Percentiles rank a stretch among this genome's conserved stretches.
These are phyloP conservation scores for Promerops cafer DNA, from an alignment of 2,113 vertebrate species.

Conservation along the genomic window DNA sequence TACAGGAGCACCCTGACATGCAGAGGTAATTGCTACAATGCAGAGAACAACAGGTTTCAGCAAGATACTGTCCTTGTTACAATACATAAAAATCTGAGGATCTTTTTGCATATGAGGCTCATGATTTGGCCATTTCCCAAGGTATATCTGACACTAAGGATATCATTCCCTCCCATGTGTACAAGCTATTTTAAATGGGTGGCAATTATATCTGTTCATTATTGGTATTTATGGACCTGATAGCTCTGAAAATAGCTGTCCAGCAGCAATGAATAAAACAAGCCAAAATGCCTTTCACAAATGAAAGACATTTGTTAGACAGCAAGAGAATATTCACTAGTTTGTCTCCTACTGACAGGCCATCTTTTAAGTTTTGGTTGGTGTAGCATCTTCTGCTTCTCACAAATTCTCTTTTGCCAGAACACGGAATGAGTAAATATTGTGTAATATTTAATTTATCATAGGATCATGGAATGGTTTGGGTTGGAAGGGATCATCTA, in stretches of 20 bases:
- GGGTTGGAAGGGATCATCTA: neutral
- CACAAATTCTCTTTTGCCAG: neutral
- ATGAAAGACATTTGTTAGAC: neutral
- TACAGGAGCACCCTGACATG: conserved; percentile 38
- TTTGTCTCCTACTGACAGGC: neutral
- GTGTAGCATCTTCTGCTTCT: neutral
- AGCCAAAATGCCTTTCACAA: neutral
- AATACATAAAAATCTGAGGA: neutral
- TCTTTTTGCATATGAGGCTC: neutral
- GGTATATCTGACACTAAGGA: neutral
- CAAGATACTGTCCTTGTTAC: neutral
- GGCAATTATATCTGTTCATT: neutral
- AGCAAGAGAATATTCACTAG: neutral
- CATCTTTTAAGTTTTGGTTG: neutral
- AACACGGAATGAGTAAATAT: rapidly evolving
- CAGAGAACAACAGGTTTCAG: conserved; percentile 39
- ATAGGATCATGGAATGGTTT: neutral
- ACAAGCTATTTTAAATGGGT: neutral
- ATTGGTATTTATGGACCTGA: neutral
- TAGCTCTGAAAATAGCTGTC: neutral
- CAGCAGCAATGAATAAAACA: neutral
- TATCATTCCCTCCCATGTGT: neutral
- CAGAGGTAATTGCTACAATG: conserved; percentile 34
- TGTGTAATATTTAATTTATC: rapidly evolving
- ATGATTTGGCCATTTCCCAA: neutral